Evolutionary conservation across 2,113 vertebrate species (phyloP).

Genomic region (Geococcyx californianus): DNA sequence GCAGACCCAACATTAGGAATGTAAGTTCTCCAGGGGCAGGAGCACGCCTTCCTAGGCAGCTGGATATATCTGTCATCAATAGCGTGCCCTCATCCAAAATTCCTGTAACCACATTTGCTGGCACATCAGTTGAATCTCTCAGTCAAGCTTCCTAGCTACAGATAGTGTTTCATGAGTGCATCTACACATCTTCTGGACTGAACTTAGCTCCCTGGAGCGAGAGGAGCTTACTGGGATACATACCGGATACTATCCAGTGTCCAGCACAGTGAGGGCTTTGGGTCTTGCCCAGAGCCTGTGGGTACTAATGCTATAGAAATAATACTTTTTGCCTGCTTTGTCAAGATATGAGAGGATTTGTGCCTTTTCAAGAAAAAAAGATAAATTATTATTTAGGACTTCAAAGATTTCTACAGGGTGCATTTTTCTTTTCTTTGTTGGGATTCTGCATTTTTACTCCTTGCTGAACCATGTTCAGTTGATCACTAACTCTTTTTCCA

Average conservation of each 20-base stretch:
- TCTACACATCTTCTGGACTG: neutral
- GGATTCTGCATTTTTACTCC: neutral
- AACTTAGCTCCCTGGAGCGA: neutral
- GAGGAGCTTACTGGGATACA: neutral
- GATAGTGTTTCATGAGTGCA: neutral
- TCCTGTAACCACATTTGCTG: neutral
- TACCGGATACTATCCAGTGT: neutral
- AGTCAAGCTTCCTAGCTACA: neutral
- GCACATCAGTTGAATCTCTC: neutral
- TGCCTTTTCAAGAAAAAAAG: neutral
- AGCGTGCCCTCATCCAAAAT: neutral
- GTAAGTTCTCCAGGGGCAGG: neutral
- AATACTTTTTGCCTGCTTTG: neutral
- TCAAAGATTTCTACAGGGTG: neutral
- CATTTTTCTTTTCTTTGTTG: neutral
- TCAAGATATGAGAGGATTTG: neutral
- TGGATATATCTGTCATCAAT: neutral
- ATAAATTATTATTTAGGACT: neutral
- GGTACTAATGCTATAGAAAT: neutral
- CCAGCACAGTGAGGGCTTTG: neutral
- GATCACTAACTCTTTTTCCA: neutral
- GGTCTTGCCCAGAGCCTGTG: neutral
- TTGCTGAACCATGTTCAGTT: neutral
- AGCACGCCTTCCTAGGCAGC: neutral
- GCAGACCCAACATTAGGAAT: neutral